phyloP scores from a whole-genome alignment of 2,113 vertebrate genomes.

The Podocnemis expansa region DNA sequence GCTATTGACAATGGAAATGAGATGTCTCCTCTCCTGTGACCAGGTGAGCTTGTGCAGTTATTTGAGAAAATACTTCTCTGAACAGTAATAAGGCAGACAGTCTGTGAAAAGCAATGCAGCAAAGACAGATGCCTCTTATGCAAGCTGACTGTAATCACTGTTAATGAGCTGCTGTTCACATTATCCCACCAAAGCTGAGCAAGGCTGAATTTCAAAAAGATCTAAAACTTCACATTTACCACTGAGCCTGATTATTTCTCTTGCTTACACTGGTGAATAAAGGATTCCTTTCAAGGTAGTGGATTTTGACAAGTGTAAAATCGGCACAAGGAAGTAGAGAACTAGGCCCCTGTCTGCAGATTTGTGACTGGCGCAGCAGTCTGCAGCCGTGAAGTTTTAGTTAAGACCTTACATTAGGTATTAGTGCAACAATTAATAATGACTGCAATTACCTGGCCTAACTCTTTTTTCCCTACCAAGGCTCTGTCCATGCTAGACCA shows the following conservation, averaged over 20 bases:
- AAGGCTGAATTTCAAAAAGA: slow-evolving; percentile 11
- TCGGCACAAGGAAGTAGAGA: neutral
- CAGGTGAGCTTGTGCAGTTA: neutral
- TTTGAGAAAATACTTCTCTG: neutral
- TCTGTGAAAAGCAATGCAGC: neutral
- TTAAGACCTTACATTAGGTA: neutral
- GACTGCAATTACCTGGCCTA: neutral
- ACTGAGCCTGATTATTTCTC: rapidly evolving
- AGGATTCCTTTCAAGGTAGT: neutral
- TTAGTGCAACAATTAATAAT: neutral
- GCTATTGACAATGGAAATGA: neutral
- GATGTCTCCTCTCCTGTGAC: neutral
- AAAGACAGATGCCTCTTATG: neutral
- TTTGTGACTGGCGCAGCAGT: neutral
- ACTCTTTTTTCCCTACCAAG: neutral
- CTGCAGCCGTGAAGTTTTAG: neutral
- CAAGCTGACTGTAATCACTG: slow-evolving; percentile 8
- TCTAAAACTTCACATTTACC: neutral
- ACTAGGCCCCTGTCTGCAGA: neutral
- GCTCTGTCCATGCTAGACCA: neutral
- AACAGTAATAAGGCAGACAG: neutral
- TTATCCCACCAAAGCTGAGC: neutral
- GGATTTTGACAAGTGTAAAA: neutral
- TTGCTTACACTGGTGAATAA: neutral
- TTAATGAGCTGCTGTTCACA: slow-evolving; percentile 1